Percentiles rank a stretch among this genome's conserved stretches.
phyloP scores from a whole-genome alignment of 2,888 invertebrate genomes.

The Tillus elongatus region DNA sequence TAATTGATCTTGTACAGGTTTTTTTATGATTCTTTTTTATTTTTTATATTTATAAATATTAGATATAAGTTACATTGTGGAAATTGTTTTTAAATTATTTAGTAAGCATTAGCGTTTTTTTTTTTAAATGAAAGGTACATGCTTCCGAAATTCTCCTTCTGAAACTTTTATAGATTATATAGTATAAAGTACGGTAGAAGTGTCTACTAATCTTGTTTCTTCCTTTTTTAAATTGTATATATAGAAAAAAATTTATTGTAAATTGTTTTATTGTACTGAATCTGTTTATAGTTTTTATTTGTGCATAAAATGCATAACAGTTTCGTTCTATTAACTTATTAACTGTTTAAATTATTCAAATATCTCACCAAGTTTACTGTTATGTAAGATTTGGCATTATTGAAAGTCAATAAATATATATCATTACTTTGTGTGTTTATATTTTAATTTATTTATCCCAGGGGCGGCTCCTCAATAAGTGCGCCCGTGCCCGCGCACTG shows the following conservation, averaged over 20 bases:
- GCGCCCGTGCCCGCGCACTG: too few species aligned
- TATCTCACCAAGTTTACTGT: slow-evolving; percentile 29
- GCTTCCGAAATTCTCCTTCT: background rate
- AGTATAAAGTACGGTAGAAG: slow-evolving; percentile 2
- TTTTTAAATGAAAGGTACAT: background rate
- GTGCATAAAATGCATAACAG: slow-evolving; percentile 30
- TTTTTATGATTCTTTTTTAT: slow-evolving; percentile 2
- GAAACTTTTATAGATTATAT: background rate
- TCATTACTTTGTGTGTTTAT: too few species aligned
- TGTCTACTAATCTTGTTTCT: too few species aligned
- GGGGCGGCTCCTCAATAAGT: too few species aligned
- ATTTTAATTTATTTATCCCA: too few species aligned
- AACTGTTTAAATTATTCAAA: slow-evolving; percentile 31
- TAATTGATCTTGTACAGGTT: background rate
- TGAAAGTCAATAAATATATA: background rate
- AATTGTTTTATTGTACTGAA: slow-evolving; percentile 17
- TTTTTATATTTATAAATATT: background rate
- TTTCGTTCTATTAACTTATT: slow-evolving; percentile 32
- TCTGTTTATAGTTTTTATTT: slow-evolving; percentile 27
- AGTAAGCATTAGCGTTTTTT: too few species aligned
- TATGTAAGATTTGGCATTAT: slow-evolving; percentile 9
- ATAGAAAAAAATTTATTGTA: slow-evolving; percentile 17
- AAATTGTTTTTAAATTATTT: background rate
- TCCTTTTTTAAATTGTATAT: too few species aligned
- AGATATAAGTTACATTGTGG: background rate